phyloP scores from a whole-genome alignment of 2,797 vertebrate species.

The Eremophila alpestris region DNA sequence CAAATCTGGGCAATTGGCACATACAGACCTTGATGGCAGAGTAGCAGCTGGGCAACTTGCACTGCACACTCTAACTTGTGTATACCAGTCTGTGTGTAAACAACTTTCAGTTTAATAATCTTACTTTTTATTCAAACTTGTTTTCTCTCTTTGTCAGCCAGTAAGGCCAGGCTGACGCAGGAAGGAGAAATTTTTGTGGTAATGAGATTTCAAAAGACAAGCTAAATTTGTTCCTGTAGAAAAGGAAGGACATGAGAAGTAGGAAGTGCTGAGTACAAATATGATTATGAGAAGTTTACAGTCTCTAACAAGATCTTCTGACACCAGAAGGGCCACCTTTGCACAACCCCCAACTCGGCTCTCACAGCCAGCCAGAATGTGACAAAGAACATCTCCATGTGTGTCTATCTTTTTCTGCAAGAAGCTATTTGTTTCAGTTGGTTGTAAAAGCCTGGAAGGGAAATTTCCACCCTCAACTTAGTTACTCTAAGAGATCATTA shows the following conservation, averaged over 20 bases:
- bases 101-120: neutral
- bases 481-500: neutral
- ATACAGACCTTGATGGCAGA: neutral
- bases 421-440: neutral
- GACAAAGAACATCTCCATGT: neutral
- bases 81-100: neutral
- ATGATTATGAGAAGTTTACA: neutral
- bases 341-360: neutral
- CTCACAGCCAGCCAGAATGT: neutral
- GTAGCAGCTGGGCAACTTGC: neutral
- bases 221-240: slow-evolving; percentile 19
- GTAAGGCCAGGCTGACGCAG: neutral
- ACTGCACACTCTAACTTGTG: neutral
- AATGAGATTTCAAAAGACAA: slow-evolving; percentile 52
- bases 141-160: neutral
- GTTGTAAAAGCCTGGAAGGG: neutral
- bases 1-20: neutral
- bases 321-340: neutral
- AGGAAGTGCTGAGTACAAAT: slow-evolving; percentile 5
- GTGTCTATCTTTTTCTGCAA: neutral
- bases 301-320: neutral
- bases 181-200: slow-evolving; percentile 32
- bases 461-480: neutral
- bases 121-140: neutral
- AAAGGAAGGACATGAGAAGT: slow-evolving; percentile 23